Evolutionary conservation across 2,113 vertebrate species (phyloP).

Genomic region (Etheostoma spectabile): DNA sequence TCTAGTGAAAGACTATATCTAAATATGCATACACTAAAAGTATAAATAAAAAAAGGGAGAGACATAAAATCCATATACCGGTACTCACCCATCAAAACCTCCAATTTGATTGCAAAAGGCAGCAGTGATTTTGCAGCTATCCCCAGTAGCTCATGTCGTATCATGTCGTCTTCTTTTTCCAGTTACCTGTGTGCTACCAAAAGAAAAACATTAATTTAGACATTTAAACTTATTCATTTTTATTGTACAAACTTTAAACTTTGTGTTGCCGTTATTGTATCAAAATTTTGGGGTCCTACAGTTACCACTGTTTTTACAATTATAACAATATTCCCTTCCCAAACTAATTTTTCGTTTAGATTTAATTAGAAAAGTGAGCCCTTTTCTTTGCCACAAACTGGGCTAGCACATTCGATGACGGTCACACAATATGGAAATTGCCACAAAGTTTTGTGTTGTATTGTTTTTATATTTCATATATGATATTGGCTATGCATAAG

Average conservation of each 20-base stretch:
- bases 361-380: not conserved
- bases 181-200: not conserved
- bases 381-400: not conserved
- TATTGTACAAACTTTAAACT: not conserved
- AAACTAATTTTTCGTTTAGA: no score
- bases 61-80: not conserved
- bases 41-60: not conserved
- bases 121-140: not conserved
- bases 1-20: not conserved
- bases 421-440: not conserved
- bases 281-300: no score
- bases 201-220: not conserved
- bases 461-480: no score
- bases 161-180: not conserved
- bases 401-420: not conserved
- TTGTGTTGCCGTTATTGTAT: not conserved
- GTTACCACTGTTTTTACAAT: no score
- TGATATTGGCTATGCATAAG: not conserved
- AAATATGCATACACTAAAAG: not conserved
- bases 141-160: not conserved
- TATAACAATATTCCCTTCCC: no score
- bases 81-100: slow-evolving; percentile 5
- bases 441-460: not conserved
- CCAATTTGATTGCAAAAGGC: not conserved
- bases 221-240: not conserved